Percentiles rank a stretch among this genome's conserved stretches.
Evolutionary conservation across 2,113 vertebrate species (phyloP).

Genomic region (Condylura cristata): DNA sequence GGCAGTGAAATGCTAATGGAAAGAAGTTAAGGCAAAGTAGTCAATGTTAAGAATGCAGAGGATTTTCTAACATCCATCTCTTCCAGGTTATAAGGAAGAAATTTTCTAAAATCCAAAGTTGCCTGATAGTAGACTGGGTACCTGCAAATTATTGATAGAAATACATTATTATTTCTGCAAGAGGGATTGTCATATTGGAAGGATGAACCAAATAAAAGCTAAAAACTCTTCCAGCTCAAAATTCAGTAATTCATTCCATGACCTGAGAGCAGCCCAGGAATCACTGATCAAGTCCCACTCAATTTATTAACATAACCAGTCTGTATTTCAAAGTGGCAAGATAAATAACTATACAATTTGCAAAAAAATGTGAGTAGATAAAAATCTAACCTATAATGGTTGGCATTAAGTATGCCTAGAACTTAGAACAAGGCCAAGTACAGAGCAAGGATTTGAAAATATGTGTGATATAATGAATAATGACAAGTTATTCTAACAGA

Average conservation of each 20-base stretch:
- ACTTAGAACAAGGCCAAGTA: neutral
- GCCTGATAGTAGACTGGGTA: neutral
- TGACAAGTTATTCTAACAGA: neutral
- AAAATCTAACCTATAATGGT: neutral
- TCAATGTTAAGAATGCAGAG: neutral
- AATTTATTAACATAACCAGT: constrained; percentile 3
- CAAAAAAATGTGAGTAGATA: constrained; percentile 8
- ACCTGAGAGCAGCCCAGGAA: neutral
- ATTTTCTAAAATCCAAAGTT: neutral
- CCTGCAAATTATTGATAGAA: neutral
- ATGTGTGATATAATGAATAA: neutral
- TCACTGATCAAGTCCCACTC: neutral
- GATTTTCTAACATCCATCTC: neutral
- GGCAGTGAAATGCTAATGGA: neutral
- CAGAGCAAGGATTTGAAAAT: neutral
- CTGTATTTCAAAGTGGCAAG: neutral
- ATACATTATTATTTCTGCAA: neutral
- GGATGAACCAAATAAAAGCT: neutral
- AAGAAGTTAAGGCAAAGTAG: neutral
- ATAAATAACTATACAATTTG: neutral
- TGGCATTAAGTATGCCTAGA: neutral
- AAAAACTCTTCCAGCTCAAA: neutral
- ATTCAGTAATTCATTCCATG: neutral
- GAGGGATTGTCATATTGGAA: neutral
- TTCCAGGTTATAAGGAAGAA: neutral